phyloP scores from a whole-genome alignment of 1,140 invertebrate species.

The Leptinotarsa undecemlineata region DNA sequence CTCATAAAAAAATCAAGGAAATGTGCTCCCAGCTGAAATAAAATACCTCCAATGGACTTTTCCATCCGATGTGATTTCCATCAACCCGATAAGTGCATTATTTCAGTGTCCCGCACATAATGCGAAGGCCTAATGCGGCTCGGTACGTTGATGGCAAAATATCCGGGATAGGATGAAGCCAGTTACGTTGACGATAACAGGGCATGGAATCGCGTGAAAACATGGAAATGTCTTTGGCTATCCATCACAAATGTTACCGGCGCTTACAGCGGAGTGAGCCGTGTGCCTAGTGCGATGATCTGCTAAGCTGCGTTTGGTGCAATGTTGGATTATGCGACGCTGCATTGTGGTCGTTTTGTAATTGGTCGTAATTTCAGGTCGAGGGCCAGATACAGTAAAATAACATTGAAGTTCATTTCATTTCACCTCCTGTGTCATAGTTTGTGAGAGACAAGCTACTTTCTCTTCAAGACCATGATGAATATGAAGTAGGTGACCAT shows the following conservation, averaged over 20 bases:
- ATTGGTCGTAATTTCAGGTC: neutral
- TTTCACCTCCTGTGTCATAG: too few species aligned
- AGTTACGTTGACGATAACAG: conserved; percentile 15
- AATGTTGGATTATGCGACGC: conserved; percentile 12
- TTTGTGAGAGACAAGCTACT: too few species aligned
- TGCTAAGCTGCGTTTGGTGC: neutral
- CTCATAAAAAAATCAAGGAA: too few species aligned
- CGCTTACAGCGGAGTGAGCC: neutral
- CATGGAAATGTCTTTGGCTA: conserved; percentile 20
- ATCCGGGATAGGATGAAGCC: conserved; percentile 12
- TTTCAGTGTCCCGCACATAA: neutral
- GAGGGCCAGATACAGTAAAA: neutral
- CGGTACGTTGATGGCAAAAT: conserved; percentile 1
- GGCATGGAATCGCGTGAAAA: conserved; percentile 15
- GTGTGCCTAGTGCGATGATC: conserved; percentile 8
- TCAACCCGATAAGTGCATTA: conserved; percentile 2
- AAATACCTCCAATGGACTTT: too few species aligned
- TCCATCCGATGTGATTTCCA: neutral
- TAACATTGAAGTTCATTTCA: too few species aligned
- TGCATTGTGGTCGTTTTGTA: neutral
- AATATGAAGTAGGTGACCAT: too few species aligned
- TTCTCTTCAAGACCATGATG: too few species aligned
- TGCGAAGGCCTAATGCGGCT: neutral
- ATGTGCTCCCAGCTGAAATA: too few species aligned
- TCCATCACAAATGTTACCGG: conserved; percentile 18